These are phyloP conservation scores for Synaphobranchus kaupii DNA, from an alignment of 2,797 vertebrate genomes.

Conservation along the genomic window DNA sequence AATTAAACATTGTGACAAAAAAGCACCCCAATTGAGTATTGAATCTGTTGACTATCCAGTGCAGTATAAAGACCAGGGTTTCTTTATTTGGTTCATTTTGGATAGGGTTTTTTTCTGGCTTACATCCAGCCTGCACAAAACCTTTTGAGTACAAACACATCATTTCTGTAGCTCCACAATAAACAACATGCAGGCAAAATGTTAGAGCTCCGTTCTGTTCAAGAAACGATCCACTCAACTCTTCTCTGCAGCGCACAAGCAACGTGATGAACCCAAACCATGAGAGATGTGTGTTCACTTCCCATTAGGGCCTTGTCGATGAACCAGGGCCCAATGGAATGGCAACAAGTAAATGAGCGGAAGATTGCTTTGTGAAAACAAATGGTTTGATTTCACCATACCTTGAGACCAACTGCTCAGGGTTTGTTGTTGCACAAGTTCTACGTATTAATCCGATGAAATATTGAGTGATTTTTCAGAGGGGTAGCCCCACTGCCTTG, in stretches of 20 bases:
- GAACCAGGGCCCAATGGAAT: neutral
- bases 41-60: neutral
- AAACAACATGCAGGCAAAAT: neutral
- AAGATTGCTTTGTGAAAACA: neutral
- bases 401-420: neutral
- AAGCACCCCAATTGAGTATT: neutral
- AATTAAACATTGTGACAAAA: neutral
- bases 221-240: constrained; percentile 6
- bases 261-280: constrained; percentile 19
- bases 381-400: constrained; percentile 2
- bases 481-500: constrained; percentile 27
- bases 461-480: constrained; percentile 16
- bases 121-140: neutral
- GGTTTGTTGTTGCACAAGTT: neutral
- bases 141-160: neutral
- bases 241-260: constrained; percentile 1
- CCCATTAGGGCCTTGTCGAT: neutral
- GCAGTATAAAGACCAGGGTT: neutral
- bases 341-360: neutral
- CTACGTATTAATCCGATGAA: constrained; percentile 4
- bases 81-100: neutral
- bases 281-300: neutral
- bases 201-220: neutral
- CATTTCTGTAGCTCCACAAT: neutral
- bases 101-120: neutral